Conservation (phyloP, 1,140 invertebrate genomes). For the Spodoptera frugiperda region DNA sequence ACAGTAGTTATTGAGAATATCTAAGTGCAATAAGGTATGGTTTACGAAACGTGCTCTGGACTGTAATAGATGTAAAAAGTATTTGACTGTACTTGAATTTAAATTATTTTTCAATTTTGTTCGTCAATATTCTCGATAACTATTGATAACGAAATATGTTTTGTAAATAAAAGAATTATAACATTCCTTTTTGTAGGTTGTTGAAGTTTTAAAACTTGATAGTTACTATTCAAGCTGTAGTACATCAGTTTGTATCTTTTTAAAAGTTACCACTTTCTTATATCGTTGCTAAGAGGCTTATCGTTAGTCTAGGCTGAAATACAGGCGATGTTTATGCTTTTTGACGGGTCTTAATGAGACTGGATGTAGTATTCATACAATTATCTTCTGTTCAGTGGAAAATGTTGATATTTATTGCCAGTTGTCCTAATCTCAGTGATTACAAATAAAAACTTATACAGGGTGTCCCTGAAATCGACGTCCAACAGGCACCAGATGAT, state of each 20-base stretch:
- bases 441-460: background rate
- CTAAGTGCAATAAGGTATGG: background rate
- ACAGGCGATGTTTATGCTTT: conserved; percentile 28
- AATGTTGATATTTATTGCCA: no score
- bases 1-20: conserved; percentile 13
- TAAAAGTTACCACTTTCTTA: conserved; percentile 66
- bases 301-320: conserved; percentile 49
- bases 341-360: conserved; percentile 3
- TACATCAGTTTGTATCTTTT: conserved; percentile 62
- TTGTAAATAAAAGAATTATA: conserved; percentile 61
- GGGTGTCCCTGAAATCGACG: no score
- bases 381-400: no score
- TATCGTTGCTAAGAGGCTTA: conserved; percentile 68
- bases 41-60: no score
- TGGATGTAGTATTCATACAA: no score
- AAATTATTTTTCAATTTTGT: background rate
- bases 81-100: no score
- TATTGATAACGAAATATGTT: conserved; percentile 34
- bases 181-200: conserved; percentile 77
- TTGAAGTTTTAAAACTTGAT: conserved; percentile 64
- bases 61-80: no score
- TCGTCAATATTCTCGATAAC: conserved; percentile 13
- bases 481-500: no score
- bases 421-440: no score
- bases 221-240: conserved; percentile 60